These are phyloP conservation scores for Drosophila engyochracea DNA, from an alignment of 2,888 invertebrate genomes.

Conservation along the genomic window DNA sequence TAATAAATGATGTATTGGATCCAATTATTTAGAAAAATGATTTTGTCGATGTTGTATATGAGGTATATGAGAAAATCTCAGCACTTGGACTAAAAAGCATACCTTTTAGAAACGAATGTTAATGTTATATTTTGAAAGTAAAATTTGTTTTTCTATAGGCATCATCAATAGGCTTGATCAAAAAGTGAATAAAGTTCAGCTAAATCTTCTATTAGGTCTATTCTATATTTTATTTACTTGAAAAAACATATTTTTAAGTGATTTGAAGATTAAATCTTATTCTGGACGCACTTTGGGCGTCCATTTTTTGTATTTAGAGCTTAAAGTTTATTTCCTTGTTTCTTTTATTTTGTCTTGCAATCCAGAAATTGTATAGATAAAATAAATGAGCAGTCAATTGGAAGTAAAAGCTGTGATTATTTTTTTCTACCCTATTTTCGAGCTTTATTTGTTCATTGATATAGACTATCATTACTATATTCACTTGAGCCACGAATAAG, in stretches of 20 bases:
- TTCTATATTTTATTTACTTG: neutral
- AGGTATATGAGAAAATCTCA: neutral
- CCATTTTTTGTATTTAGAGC: neutral
- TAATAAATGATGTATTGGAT: neutral
- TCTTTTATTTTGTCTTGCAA: neutral
- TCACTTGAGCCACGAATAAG: neutral
- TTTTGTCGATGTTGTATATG: neutral
- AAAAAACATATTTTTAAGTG: neutral
- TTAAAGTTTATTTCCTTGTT: neutral
- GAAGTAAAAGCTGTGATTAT: neutral
- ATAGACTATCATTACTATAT: neutral
- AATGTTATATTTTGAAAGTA: neutral
- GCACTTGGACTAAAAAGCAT: neutral
- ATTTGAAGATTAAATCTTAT: neutral
- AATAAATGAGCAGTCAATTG: neutral
- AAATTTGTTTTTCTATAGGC: neutral
- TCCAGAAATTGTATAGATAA: neutral
- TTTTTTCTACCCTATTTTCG: neutral
- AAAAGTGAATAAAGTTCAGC: neutral
- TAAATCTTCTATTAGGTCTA: accelerated
- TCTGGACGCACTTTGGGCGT: neutral
- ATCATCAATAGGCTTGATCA: neutral
- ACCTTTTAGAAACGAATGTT: neutral
- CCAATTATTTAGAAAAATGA: neutral
- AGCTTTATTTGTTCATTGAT: neutral